Evolutionary conservation across 2,113 vertebrate species (phyloP), one percentile per base, ranked within the genome.

Genomic region (Lamprotornis superbus): DNA sequence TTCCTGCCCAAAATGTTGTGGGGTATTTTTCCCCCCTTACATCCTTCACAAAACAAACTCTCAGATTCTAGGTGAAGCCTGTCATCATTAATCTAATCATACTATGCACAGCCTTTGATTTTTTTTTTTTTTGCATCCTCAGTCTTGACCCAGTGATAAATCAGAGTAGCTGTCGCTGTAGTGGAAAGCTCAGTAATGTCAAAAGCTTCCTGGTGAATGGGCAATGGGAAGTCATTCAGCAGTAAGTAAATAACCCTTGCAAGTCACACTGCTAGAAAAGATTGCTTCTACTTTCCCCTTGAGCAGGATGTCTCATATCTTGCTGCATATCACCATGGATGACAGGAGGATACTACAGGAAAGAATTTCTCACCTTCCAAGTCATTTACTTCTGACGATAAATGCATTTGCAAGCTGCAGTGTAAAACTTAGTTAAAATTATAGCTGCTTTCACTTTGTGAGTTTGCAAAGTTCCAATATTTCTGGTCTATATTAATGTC

Each of bases 181-280:
- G 80, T 81, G 64, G 79, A 97, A 93, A 92, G 80, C 64, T 78
- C 86, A 71, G 56, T 81, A 80, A 94, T 55, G 86, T 78, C 76
- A 83, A 96, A 87, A 93, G 70, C 91, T 97, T 97, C 94, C 89
- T 94, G 95, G 76, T 83, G 35, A 55, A 40, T 67, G 63, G 40
- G 86, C 86, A 92, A 92, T 47, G 92, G 95, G 95, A 97, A 97
- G 96, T 94, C 89, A 83, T 96, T 96, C 76, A 87, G 64, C 73
- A 81, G 56, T 90, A 94, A 67, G 56, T 78, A 83, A 95, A 93
- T 81, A 90, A 95, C 73, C 50, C 76, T 89, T 74, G 59, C 5
- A 21, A 93, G 64, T 53, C 85, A 70, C 40, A 30, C 65, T 65
- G 37, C 49, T 85, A 69, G 21, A 52, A 68, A 80, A 80, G 30